Conservation (phyloP, 2,888 invertebrate species). For the Cryptocheilus praepositus region DNA sequence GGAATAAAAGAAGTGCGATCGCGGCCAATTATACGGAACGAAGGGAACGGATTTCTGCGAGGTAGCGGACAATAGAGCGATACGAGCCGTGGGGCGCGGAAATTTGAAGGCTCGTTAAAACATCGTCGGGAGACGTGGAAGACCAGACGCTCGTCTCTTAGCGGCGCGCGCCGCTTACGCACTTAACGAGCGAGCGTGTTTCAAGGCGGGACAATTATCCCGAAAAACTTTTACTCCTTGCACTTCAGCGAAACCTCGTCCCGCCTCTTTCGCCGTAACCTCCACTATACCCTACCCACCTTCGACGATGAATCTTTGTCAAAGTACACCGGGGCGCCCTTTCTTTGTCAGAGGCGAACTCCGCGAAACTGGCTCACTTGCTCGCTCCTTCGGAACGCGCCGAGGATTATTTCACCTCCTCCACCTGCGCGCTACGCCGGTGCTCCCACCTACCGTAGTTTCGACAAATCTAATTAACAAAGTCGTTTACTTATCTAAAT, state of each 20-base stretch:
- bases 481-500: constrained; percentile 70
- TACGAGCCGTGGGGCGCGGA: constrained; percentile 19
- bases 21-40: background rate
- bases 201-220: constrained; percentile 48
- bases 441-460: constrained; percentile 50
- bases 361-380: constrained; percentile 39
- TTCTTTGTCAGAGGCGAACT: constrained; percentile 37
- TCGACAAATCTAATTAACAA: constrained; percentile 69
- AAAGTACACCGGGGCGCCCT: constrained; percentile 37
- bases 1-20: too few species aligned
- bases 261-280: background rate
- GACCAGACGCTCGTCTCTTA: background rate
- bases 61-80: constrained; percentile 27
- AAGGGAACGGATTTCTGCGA: constrained; percentile 25
- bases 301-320: constrained; percentile 40
- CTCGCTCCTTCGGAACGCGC: constrained; percentile 50
- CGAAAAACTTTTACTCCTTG: constrained; percentile 28
- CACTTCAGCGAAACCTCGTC: constrained; percentile 12
- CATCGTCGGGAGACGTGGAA: constrained; percentile 28
- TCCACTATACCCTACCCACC: constrained; percentile 5
- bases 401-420: constrained; percentile 60
- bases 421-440: constrained; percentile 45
- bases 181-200: constrained; percentile 53
- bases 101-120: too few species aligned
- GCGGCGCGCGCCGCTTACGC: constrained; percentile 13